phyloP scores from a whole-genome alignment of 2,797 vertebrate genomes.

The Spheniscus humboldti region DNA sequence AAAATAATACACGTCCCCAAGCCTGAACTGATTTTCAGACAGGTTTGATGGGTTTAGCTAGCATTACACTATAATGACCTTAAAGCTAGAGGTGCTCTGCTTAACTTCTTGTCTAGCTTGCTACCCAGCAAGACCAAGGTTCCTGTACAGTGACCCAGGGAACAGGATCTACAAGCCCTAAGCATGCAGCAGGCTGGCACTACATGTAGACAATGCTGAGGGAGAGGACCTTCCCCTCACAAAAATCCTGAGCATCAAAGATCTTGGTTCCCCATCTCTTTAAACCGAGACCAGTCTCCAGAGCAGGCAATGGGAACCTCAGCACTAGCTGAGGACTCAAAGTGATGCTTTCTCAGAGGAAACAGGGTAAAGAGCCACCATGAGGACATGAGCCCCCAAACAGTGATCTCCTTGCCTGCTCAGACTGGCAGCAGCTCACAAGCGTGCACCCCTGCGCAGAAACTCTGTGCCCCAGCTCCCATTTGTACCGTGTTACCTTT shows the following conservation, averaged over 20 bases:
- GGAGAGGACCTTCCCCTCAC: neutral
- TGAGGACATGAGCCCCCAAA: neutral
- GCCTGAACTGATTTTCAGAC: neutral
- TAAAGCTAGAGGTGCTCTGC: neutral
- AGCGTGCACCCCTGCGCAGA: neutral
- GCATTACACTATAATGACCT: neutral
- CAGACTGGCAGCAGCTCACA: neutral
- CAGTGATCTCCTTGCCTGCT: neutral
- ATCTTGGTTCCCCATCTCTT: neutral
- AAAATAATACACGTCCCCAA: neutral
- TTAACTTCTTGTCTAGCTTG: neutral
- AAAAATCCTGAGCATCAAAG: neutral
- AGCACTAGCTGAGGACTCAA: neutral
- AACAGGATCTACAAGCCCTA: neutral
- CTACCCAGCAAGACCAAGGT: neutral
- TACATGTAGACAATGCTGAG: rapidly evolving
- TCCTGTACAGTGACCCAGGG: neutral
- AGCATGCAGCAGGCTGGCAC: neutral
- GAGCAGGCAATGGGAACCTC: neutral
- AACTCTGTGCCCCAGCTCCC: neutral
- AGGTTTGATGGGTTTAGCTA: neutral
- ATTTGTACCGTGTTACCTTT: neutral
- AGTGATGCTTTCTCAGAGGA: neutral
- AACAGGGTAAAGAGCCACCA: rapidly evolving
- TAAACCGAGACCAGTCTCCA: neutral